Evolutionary conservation across 2,888 invertebrate species (phyloP), one percentile per base, ranked within the genome.

Genomic region (Melanargia galathea): DNA sequence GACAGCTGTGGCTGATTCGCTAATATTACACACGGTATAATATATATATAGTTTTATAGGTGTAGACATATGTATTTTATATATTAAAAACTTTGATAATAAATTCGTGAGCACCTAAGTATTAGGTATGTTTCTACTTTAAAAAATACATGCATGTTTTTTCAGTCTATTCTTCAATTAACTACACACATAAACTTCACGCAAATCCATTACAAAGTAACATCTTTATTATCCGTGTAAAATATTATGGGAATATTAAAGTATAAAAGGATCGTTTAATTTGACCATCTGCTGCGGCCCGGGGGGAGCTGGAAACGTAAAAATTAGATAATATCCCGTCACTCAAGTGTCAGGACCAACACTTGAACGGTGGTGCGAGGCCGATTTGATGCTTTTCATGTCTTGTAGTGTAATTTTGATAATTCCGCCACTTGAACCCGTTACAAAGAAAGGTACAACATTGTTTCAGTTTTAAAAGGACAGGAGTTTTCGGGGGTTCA

Each of bases 261-360:
- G 48, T n/a, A 48, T 51, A 11, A 52, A 60, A 43, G 26, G 30
- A 52, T 60, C 52, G 43, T 57, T 62, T 57, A 64, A 63, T 60
- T 62, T 33, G 38, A 20, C 65, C 67, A 67, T 67, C 65, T 67
- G 67, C 56, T 67, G 45, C 26, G 54, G 54, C 54, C 60, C 18
- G 8, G 8, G 16, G 62, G 54, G 60, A 60, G 49, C n/a, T 60
- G 24, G 18, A 33, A 48, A 20, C 30, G 18, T 46, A 48, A 40
- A 62, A 67, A 65, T 65, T 65, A 63, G 46, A 60, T 60, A 40
- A 62, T 52, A 58, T 51, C 60, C 38, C 60, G 60, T 65, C 65
- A 63, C 51, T 63, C 52, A 62, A 30, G 26, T 58, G 64, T 67
- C 65, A 49, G 60, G 11, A 8, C 30, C 45, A 64, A 22, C 22